phyloP scores from a whole-genome alignment of 2,888 invertebrate genomes.

The Melolontha melolontha region DNA sequence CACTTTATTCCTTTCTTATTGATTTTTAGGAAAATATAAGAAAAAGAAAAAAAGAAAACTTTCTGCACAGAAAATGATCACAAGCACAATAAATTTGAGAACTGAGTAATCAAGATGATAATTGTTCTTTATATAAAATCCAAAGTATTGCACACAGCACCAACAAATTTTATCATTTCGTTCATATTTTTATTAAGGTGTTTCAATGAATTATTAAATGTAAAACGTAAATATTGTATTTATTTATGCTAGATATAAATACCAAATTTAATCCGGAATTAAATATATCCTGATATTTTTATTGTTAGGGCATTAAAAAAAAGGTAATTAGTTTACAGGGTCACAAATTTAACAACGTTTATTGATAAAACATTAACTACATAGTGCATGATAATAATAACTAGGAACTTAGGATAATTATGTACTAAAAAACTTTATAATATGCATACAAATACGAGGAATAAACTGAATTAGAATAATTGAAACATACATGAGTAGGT shows the following conservation, averaged over 20 bases:
- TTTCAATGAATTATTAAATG: conserved; percentile 24
- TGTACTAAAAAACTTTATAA: too few relatives aligned
- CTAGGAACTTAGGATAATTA: too few relatives aligned
- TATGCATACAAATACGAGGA: too few relatives aligned
- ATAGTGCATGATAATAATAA: too few relatives aligned
- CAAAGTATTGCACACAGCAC: conserved; percentile 45
- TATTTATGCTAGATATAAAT: conserved; percentile 12
- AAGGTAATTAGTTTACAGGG: too few relatives aligned
- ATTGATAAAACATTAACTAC: too few relatives aligned
- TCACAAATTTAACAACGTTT: too few relatives aligned
- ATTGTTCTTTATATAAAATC: conserved; percentile 45
- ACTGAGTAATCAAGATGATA: conserved; percentile 39
- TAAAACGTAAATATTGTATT: conserved; percentile 7
- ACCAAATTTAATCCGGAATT: not conserved
- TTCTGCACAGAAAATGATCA: conserved; percentile 18
- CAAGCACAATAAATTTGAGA: conserved; percentile 19
- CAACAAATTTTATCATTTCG: conserved; percentile 46
- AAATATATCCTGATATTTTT: not conserved
- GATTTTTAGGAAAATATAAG: too few relatives aligned
- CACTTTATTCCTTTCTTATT: not conserved
- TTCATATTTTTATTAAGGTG: conserved; percentile 26
- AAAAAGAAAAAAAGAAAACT: not conserved
- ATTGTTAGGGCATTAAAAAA: too few relatives aligned
- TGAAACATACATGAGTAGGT: too few relatives aligned
- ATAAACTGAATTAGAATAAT: too few relatives aligned